phyloP scores from a whole-genome alignment of 2,888 invertebrate genomes.

The Ptychoptera albimana region DNA sequence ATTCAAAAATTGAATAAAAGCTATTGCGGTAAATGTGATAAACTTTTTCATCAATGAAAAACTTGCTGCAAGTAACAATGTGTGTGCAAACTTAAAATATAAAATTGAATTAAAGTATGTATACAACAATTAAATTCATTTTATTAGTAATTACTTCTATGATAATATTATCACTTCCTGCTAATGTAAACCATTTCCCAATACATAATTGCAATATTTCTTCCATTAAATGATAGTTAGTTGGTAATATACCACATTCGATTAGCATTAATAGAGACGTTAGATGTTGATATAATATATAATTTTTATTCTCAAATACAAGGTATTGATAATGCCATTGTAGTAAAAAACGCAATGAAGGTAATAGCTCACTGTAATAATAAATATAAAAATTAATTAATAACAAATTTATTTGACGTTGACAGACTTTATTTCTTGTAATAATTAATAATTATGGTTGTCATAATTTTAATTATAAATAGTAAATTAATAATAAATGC shows the following conservation, averaged over 20 bases:
- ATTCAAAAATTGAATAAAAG: not conserved
- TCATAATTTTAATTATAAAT: not conserved
- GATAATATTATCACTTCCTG: constrained; percentile 18
- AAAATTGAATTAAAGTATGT: too few relatives aligned
- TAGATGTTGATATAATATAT: constrained; percentile 28
- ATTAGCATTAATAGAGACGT: constrained; percentile 23
- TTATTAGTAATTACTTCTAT: constrained; percentile 18
- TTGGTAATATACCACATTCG: constrained; percentile 15
- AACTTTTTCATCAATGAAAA: constrained; percentile 8
- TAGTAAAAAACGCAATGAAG: constrained; percentile 26
- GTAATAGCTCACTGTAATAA: constrained; percentile 21
- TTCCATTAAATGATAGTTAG: constrained; percentile 13
- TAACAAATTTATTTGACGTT: not conserved
- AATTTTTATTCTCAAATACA: constrained; percentile 23
- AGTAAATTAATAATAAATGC: not conserved
- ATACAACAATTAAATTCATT: too few relatives aligned
- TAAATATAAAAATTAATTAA: not conserved
- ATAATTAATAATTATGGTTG: constrained; percentile 13
- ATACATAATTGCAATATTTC: constrained; percentile 22
- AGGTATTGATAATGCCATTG: constrained; percentile 29
- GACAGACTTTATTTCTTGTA: not conserved
- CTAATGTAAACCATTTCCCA: constrained; percentile 24
- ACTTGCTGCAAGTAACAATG: constrained; percentile 21
- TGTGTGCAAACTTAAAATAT: constrained; percentile 23
- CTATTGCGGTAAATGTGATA: too few relatives aligned